Evolutionary conservation across 2,888 invertebrate genomes (phyloP).

Genomic region (Ichneumon xanthorius): DNA sequence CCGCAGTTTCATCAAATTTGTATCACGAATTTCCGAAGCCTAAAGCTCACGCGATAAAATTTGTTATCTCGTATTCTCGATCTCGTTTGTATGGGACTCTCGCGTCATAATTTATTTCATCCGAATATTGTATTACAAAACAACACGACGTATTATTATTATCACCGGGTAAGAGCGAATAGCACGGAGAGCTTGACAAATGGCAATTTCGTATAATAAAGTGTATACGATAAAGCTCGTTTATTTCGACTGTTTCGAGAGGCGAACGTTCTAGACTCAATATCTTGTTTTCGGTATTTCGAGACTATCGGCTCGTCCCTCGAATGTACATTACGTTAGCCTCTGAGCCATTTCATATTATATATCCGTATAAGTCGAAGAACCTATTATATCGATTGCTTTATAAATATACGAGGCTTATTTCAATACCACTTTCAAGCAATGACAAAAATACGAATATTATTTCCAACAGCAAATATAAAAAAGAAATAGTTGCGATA

Average conservation of each 20-base stretch:
- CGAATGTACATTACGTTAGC: conserved; percentile 18
- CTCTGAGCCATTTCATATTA: conserved; percentile 29
- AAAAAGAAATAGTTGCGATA: neutral
- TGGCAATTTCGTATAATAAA: conserved; percentile 59
- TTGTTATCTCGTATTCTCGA: conserved; percentile 50
- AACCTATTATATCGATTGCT: conserved; percentile 53
- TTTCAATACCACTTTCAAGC: conserved; percentile 19
- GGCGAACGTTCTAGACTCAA: conserved; percentile 5
- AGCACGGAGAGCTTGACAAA: conserved; percentile 25
- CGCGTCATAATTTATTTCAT: conserved; percentile 56
- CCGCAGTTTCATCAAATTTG: conserved; percentile 52
- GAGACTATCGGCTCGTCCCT: conserved; percentile 30
- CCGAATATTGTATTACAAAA: conserved; percentile 54
- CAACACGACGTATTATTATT: conserved; percentile 52
- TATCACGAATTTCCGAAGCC: conserved; percentile 54
- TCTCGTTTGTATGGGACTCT: conserved; percentile 28
- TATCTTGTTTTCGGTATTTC: conserved; percentile 57
- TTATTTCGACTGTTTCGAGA: conserved; percentile 41
- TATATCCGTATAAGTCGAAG: conserved; percentile 15
- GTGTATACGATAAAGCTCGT: conserved; percentile 56
- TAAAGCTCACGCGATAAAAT: conserved; percentile 50
- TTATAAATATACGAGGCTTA: conserved; percentile 12
- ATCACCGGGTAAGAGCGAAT: conserved; percentile 40
- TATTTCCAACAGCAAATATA: neutral
- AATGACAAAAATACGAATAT: conserved; percentile 12